Conservation (phyloP, 1,140 invertebrate genomes). For the Delia radicum region DNA sequence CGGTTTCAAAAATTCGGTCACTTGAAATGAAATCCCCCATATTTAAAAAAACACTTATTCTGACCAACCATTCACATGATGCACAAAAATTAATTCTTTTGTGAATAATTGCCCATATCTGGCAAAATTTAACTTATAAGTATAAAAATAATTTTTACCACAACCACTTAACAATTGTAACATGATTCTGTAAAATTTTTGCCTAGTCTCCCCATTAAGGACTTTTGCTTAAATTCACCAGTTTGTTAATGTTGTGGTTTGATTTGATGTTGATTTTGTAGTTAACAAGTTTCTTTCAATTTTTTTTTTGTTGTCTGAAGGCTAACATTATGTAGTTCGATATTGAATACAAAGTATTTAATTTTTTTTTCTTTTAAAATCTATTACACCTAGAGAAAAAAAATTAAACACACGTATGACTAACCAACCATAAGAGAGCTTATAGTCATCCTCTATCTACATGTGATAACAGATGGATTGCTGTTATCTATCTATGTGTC, state of each 20-base stretch:
- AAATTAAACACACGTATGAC: not conserved
- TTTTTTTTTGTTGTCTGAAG: not conserved
- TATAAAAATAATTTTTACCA: no score
- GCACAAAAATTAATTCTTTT: no score
- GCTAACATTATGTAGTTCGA: not conserved
- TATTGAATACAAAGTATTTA: not conserved
- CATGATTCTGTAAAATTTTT: not conserved
- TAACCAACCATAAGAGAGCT: not conserved
- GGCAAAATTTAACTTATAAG: no score
- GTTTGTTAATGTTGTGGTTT: not conserved
- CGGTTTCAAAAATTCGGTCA: no score
- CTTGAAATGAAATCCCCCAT: no score
- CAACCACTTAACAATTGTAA: not conserved
- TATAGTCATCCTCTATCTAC: not conserved
- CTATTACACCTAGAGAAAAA: not conserved
- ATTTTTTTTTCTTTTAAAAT: not conserved
- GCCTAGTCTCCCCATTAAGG: not conserved
- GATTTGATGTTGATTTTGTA: not conserved
- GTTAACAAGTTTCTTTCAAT: not conserved
- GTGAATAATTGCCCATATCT: no score
- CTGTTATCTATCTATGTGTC: not conserved
- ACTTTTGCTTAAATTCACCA: not conserved
- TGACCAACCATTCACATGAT: no score
- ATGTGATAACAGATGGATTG: not conserved
- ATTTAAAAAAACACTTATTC: no score